These are phyloP conservation scores for Fukomys damarensis DNA, from an alignment of 2,113 vertebrate genomes.

Conservation along the genomic window DNA sequence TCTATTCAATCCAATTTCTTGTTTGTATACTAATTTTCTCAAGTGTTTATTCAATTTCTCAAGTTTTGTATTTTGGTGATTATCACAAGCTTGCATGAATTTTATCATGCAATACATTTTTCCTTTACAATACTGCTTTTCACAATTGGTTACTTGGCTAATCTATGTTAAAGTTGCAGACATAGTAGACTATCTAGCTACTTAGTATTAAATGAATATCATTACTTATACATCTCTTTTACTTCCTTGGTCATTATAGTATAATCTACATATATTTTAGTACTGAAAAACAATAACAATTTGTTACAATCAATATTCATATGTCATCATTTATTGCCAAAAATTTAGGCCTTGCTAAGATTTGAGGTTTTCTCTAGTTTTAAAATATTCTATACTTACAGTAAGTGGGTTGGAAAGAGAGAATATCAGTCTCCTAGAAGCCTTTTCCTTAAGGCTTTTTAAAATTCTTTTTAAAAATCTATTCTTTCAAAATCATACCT, in stretches of 20 bases:
- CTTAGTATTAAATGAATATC: neutral
- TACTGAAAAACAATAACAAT: neutral
- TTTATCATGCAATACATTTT: neutral
- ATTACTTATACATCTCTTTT: neutral
- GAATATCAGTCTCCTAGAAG: neutral
- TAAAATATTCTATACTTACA: conserved; percentile 48
- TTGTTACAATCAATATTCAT: neutral
- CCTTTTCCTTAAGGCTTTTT: conserved; percentile 43
- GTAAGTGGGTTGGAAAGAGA: neutral
- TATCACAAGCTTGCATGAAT: neutral
- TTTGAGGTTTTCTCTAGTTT: conserved; percentile 13
- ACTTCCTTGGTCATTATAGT: neutral
- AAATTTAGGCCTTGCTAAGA: neutral
- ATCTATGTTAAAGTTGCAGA: neutral
- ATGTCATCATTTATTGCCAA: neutral
- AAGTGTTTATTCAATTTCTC: neutral
- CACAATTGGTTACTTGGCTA: neutral
- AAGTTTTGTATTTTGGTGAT: neutral
- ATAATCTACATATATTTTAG: neutral
- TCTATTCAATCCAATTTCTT: conserved; percentile 43
- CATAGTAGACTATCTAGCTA: neutral
- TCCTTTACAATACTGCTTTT: neutral
- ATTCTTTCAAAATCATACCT: conserved; percentile 63
- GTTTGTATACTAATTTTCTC: neutral
- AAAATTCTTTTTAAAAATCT: conserved; percentile 58